Evolutionary conservation across 35 echinoderm and acorn worm genomes (phyloP).

Genomic region (Anneissia japonica): DNA sequence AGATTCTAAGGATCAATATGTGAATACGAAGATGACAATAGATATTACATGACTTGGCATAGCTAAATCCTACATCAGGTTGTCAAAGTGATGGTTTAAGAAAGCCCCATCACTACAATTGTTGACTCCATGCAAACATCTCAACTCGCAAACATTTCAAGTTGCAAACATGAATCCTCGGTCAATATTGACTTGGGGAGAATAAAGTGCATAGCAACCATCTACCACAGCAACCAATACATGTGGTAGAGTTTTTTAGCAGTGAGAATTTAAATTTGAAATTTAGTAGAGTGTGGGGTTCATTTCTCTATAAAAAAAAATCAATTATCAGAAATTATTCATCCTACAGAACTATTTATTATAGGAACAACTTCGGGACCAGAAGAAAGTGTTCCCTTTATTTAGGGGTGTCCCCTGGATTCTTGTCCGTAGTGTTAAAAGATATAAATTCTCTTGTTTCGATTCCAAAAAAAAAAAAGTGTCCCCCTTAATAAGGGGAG

Average conservation of each 20-base stretch:
- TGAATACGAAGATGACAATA: background rate
- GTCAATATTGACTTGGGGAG: background rate
- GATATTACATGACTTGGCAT: background rate
- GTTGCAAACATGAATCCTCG: background rate
- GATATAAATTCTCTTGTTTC: no score
- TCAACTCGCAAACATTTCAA: background rate
- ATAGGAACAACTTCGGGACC: no score
- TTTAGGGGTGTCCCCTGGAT: no score
- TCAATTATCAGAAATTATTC: no score
- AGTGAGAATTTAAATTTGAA: no score
- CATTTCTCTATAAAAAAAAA: no score
- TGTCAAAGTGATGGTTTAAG: background rate
- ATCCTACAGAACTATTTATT: no score
- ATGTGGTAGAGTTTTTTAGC: background rate
- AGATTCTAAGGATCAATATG: background rate
- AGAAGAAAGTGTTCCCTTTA: no score
- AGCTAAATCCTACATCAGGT: background rate
- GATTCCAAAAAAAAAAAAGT: no score
- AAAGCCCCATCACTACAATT: background rate
- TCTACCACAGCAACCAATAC: background rate
- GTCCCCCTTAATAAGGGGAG: no score
- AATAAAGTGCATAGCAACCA: background rate
- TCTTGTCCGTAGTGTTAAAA: no score
- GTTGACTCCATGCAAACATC: background rate
- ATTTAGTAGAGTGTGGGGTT: no score